Evolutionary conservation across 2,113 vertebrate genomes (phyloP).

Genomic region (Mustelus asterias): DNA sequence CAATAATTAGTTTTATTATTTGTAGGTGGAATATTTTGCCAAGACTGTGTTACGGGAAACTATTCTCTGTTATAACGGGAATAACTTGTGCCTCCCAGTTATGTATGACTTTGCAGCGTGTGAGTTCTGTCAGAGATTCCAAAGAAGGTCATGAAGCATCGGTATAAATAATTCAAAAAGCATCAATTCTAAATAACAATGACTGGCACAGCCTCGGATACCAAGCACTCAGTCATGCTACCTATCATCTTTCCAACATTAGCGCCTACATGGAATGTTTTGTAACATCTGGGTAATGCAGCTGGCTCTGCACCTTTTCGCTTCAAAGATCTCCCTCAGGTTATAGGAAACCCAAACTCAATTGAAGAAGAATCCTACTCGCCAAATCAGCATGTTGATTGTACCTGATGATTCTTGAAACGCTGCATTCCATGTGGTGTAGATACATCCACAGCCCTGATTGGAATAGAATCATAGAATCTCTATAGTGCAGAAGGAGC

Average conservation of each 20-base stretch:
- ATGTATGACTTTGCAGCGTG: neutral
- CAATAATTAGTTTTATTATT: slow-evolving; percentile 18
- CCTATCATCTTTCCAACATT: neutral
- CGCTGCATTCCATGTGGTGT: too few species aligned
- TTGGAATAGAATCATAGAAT: too few species aligned
- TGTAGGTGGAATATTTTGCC: slow-evolving; percentile 25
- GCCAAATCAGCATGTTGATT: neutral
- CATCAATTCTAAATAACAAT: neutral
- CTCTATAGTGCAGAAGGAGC: too few species aligned
- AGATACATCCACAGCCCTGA: too few species aligned
- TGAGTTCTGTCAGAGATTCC: slow-evolving; percentile 16
- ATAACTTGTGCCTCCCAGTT: slow-evolving; percentile 14
- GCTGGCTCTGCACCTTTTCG: neutral
- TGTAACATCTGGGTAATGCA: neutral
- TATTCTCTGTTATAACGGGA: neutral
- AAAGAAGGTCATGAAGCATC: neutral
- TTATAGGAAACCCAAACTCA: neutral
- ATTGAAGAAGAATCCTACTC: neutral
- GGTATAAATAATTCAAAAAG: neutral
- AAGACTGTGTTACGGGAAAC: neutral
- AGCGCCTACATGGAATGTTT: neutral
- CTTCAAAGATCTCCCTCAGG: neutral
- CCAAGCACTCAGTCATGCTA: neutral
- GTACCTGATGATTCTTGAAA: neutral
- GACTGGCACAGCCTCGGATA: neutral